Evolutionary conservation across 2,797 vertebrate species (phyloP).

Genomic region (Bucorvus abyssinicus): DNA sequence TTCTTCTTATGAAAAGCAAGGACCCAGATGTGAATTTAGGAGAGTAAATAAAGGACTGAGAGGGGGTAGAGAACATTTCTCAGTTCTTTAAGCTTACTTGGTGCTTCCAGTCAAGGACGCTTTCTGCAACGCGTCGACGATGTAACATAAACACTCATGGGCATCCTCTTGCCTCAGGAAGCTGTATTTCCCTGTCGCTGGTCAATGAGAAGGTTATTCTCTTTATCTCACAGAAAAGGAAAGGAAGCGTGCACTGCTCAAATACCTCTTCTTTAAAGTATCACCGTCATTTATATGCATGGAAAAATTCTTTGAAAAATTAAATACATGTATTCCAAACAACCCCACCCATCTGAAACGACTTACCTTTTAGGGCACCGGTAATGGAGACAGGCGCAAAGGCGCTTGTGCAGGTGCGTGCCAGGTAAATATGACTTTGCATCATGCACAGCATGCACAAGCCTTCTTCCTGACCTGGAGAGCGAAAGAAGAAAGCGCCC

Average conservation of each 20-base stretch:
- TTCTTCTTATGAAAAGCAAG: not conserved
- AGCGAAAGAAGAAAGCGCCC: not conserved
- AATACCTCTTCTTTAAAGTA: not conserved
- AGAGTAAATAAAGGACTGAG: not conserved
- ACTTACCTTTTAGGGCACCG: constrained; percentile 91
- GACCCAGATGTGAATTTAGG: not conserved
- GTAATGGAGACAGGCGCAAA: too few relatives aligned
- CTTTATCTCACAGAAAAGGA: not conserved
- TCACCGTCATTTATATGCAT: not conserved
- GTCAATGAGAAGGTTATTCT: not conserved
- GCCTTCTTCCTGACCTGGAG: constrained; percentile 87
- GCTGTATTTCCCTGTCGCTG: constrained; percentile 92
- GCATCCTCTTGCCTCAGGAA: constrained; percentile 98
- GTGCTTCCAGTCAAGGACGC: constrained; percentile 90
- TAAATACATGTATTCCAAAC: not conserved
- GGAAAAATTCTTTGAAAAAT: not conserved
- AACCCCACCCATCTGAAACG: not conserved
- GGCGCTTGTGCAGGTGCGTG: too few relatives aligned
- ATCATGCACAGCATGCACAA: constrained; percentile 99
- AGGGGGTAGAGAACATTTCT: not conserved
- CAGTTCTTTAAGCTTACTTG: constrained; percentile 81
- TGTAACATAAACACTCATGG: constrained; percentile 95
- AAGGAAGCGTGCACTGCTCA: not conserved
- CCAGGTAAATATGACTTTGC: constrained; percentile 83
- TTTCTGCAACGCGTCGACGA: constrained; percentile 98